Base-by-base conservation (phyloP, 2,888 invertebrate species). In the Hypomecis punctinalis region DNA sequence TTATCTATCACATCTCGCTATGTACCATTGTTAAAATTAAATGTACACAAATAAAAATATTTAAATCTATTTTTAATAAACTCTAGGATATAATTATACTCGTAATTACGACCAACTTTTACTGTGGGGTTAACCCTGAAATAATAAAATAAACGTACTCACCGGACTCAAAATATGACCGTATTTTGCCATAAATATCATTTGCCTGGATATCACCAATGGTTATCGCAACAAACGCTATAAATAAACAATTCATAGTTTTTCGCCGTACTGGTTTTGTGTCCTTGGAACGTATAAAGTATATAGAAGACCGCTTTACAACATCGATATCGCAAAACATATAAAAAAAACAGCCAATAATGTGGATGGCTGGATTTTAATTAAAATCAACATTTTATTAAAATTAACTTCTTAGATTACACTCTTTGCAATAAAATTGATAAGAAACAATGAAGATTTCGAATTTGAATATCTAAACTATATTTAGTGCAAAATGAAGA, bases 141-240 rank as follows among this genome's bases (percentile, higher is more conserved):
- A n/a, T n/a, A n/a, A n/a, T n/a, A 23, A 23, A 23, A 23, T 23
- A 23, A 23, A 23, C 23, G 1, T 5, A 66, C 76, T 76, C 75
- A 85, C 82, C 77, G 46, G 72, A 75, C 0, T 73, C 54, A 69
- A 81, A 84, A 70, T 81, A 81, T 39, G 73, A 52, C 5, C 39
- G 47, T 11, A 77, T 67, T 55, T 57, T 11, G 59, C 43, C 49
- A 61, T 63, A 33, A 49, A 62, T 61, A 37, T 11, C 8, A 42
- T 46, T 8, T 9, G 66, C 13, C 6, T 55, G 9, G 1, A 68
- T 67, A 39, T 46, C 61, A 42, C 40, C 33, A 39, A 72, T 45
- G 47, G 55, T 10, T 33, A 45, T 53, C 33, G 40, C 59, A 55
- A 67, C 45, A 60, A 65, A 57, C 53, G 63, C 7, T 11, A 62